Percentiles rank a stretch among this genome's conserved stretches.
Evolutionary conservation across 2,113 vertebrate species (phyloP).

Genomic region (Mystacornis crossleyi): DNA sequence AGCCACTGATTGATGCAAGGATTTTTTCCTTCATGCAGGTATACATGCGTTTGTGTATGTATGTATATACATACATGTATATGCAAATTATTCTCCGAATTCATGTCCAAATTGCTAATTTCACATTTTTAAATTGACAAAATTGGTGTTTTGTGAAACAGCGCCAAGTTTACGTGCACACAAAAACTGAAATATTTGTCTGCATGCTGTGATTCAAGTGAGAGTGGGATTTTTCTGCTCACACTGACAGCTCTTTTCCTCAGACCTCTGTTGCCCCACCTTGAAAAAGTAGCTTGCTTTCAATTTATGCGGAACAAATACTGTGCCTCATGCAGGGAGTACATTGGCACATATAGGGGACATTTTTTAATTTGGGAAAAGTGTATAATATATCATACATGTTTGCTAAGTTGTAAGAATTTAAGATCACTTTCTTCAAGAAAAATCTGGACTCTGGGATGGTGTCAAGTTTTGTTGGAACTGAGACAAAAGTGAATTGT

Average conservation of each 20-base stretch:
- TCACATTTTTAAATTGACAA: background rate
- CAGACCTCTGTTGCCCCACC: background rate
- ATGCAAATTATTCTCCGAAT: background rate
- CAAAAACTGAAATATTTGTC: background rate
- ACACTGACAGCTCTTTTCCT: background rate
- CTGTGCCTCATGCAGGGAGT: background rate
- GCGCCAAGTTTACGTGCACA: background rate
- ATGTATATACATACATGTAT: background rate
- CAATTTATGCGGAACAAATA: background rate
- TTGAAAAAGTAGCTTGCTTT: background rate
- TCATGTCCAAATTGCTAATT: background rate
- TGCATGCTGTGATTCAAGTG: background rate
- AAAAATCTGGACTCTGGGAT: background rate
- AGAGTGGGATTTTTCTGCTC: background rate
- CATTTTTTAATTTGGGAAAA: background rate
- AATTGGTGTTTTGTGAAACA: background rate
- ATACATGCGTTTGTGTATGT: rapidly evolving
- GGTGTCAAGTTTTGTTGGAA: background rate
- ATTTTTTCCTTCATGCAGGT: background rate
- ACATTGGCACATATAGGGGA: background rate
- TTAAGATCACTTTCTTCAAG: background rate
- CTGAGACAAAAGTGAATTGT: background rate
- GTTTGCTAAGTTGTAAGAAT: background rate
- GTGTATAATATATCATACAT: background rate
- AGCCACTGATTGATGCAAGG: background rate